These are phyloP conservation scores for Lophius piscatorius DNA, from an alignment of 2,113 vertebrate genomes.

Conservation along the genomic window DNA sequence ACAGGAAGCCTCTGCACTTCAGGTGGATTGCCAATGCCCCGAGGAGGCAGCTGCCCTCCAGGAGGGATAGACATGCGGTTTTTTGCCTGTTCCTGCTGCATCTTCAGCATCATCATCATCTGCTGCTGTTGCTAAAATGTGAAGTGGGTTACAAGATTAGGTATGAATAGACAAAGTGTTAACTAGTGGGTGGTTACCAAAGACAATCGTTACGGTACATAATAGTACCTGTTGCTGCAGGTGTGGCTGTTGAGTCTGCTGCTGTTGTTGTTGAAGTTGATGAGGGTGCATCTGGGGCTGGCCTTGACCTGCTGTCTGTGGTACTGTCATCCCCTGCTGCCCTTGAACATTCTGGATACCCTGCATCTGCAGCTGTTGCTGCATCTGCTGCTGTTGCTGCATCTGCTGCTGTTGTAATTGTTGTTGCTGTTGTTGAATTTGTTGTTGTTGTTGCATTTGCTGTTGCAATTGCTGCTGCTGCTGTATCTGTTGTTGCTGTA, in stretches of 20 bases:
- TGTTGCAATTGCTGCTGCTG: conserved; percentile 73
- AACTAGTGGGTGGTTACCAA: neutral
- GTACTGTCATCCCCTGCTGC: conserved; percentile 84
- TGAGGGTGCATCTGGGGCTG: conserved; percentile 86
- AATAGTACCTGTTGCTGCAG: conserved; percentile 77
- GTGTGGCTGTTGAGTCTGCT: conserved; percentile 81
- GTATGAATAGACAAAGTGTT: neutral
- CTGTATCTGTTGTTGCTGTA: conserved; percentile 85
- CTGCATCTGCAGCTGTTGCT: conserved; percentile 74
- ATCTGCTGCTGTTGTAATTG: conserved; percentile 70
- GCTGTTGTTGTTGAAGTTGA: conserved; percentile 83
- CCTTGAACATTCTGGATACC: conserved; percentile 81
- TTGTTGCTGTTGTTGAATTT: conserved; percentile 68
- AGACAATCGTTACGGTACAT: conserved; percentile 11
- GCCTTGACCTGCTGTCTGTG: conserved; percentile 78
- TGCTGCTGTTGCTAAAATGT: conserved; percentile 85
- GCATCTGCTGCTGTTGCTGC: conserved; percentile 69
- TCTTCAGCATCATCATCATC: conserved; percentile 98
- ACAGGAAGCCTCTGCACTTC: conserved; percentile 90
- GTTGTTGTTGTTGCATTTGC: conserved; percentile 69
- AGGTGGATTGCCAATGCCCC: conserved; percentile 82
- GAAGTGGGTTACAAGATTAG: conserved; percentile 4
- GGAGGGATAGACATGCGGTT: conserved; percentile 88
- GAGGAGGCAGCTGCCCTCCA: conserved; percentile 84
- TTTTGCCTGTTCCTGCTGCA: conserved; percentile 89